Conservation (phyloP, 2,113 vertebrate genomes). For the Pao palembangensis region DNA sequence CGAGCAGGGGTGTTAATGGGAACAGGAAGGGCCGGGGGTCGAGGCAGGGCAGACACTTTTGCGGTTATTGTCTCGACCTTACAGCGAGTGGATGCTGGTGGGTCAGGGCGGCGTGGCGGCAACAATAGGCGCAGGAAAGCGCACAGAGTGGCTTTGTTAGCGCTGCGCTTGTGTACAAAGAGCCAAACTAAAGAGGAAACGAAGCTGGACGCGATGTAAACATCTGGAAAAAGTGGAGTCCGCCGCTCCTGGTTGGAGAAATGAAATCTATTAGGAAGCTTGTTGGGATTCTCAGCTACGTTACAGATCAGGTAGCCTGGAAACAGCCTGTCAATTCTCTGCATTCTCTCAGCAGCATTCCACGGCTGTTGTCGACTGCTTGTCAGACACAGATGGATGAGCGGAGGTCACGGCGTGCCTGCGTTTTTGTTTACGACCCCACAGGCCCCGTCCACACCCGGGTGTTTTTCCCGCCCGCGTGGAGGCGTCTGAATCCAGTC, state of each 20-base stretch:
- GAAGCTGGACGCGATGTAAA: not conserved
- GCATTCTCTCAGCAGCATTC: not conserved
- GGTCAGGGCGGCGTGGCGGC: conserved; percentile 36
- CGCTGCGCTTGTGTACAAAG: conserved; percentile 42
- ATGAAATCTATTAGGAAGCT: too few species aligned
- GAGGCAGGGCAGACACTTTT: conserved; percentile 31
- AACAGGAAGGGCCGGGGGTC: conserved; percentile 61
- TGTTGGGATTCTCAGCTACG: too few species aligned
- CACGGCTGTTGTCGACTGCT: conserved; percentile 5
- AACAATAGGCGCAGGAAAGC: conserved; percentile 65
- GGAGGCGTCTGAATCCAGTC: conserved; percentile 38
- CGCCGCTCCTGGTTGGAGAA: not conserved
- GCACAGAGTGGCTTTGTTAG: conserved; percentile 57
- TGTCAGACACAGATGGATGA: conserved; percentile 1
- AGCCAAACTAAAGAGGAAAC: conserved; percentile 16
- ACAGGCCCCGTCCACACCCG: conserved; percentile 23
- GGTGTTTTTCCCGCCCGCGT: conserved; percentile 19
- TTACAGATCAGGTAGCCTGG: not conserved
- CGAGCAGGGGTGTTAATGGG: conserved; percentile 18
- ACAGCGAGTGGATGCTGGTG: conserved; percentile 55
- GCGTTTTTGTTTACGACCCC: conserved; percentile 23
- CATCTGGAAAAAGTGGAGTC: conserved; percentile 19
- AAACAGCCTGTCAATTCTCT: not conserved
- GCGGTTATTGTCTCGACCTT: conserved; percentile 62
- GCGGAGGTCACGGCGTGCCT: conserved; percentile 16